These are phyloP conservation scores for Magallana angulata DNA, from an alignment of 1,140 invertebrate species.

Conservation along the genomic window DNA sequence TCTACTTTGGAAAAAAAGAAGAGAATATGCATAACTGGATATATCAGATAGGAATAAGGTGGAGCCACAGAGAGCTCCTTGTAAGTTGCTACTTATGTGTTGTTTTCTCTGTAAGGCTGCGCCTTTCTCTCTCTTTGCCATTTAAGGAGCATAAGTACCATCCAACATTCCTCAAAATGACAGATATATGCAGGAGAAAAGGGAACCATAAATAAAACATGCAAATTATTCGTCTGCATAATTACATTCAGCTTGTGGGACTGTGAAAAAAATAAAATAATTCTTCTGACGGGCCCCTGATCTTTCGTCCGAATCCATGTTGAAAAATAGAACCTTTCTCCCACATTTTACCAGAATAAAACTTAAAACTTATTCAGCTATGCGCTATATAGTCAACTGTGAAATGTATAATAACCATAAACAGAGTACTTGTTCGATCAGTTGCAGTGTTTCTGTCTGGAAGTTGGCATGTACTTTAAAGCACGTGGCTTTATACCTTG, in stretches of 20 bases:
- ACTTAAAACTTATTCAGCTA: background rate
- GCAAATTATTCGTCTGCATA: slow-evolving; percentile 8
- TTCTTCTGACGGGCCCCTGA: background rate
- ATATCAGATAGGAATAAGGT: slow-evolving; percentile 8
- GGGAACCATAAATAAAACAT: slow-evolving; percentile 9
- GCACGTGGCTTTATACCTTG: background rate
- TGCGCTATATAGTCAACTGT: background rate
- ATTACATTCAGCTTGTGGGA: background rate
- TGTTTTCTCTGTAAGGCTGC: background rate
- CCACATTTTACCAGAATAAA: background rate
- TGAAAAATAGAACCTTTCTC: background rate
- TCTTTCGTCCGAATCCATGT: background rate
- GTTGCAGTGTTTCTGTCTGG: background rate
- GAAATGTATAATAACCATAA: background rate
- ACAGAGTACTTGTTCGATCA: background rate
- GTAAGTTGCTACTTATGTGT: no score
- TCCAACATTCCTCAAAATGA: slow-evolving; percentile 3
- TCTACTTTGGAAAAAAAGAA: background rate
- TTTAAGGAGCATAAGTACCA: slow-evolving; percentile 1
- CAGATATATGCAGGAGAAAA: background rate
- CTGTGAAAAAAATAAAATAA: background rate
- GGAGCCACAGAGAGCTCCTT: background rate
- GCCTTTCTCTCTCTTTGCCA: background rate
- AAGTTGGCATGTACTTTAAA: background rate
- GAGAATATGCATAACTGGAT: background rate